Conservation (phyloP, 2,888 invertebrate species). For the Drosophila subquinaria region DNA sequence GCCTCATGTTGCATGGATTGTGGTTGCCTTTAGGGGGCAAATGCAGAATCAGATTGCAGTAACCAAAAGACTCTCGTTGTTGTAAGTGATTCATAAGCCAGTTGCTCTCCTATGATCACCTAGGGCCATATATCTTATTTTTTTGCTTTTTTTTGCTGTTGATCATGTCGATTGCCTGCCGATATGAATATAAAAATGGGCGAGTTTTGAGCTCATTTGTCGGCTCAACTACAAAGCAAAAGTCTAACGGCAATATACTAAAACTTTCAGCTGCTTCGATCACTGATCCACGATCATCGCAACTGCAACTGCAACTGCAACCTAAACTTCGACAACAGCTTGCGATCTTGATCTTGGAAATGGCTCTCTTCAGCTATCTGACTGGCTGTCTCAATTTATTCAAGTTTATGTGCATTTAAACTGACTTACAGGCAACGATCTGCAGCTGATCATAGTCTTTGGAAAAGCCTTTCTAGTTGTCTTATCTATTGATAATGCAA, state of each 20-base stretch:
- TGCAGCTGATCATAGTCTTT: background rate
- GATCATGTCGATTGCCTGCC: conserved; percentile 70
- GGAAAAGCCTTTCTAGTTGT: background rate
- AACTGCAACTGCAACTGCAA: conserved; percentile 23
- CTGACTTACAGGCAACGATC: conserved; percentile 7
- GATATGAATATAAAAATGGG: conserved; percentile 71
- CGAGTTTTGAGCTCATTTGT: conserved; percentile 67
- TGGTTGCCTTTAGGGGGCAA: conserved; percentile 44
- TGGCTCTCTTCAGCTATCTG: conserved; percentile 25
- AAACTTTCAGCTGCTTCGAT: conserved; percentile 41
- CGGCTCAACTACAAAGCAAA: conserved; percentile 75
- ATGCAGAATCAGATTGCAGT: conserved; percentile 32
- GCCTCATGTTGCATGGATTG: conserved; percentile 50
- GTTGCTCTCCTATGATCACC: conserved; percentile 47
- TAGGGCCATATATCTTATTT: conserved; percentile 41
- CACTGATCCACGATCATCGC: conserved; percentile 51
- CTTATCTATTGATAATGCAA: background rate
- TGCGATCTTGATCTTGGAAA: conserved; percentile 48
- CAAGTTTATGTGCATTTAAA: conserved; percentile 14
- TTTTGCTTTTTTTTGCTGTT: conserved; percentile 10
- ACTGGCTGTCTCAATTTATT: conserved; percentile 16
- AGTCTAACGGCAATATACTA: conserved; percentile 72
- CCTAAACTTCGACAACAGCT: conserved; percentile 9
- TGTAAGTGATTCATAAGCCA: conserved; percentile 72
- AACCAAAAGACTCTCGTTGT: conserved; percentile 43